Percentiles rank a stretch among this genome's conserved stretches.
Evolutionary conservation across 2,797 vertebrate genomes (phyloP).

Genomic region (Psittacula echo): DNA sequence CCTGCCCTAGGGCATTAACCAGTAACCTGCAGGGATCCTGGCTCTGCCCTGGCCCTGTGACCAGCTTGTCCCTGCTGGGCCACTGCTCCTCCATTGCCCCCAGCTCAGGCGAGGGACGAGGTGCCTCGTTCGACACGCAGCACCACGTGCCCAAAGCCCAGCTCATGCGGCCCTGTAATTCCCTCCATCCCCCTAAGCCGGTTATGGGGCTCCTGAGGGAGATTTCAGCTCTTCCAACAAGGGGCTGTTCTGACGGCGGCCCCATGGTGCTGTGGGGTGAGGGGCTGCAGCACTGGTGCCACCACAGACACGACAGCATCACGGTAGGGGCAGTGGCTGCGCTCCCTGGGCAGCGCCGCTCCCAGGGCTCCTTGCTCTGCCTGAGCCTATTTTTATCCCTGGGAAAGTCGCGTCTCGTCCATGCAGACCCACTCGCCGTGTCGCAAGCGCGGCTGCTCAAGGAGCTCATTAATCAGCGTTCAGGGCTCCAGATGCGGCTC

Average conservation of each 20-base stretch:
- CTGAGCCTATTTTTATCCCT: conserved; percentile 65
- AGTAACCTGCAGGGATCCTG: neutral
- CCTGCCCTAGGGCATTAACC: neutral
- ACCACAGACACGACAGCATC: accelerated
- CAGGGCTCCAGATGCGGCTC: neutral
- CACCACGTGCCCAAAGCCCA: neutral
- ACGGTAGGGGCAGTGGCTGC: neutral
- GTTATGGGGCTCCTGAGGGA: conserved; percentile 39
- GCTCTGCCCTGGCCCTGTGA: neutral
- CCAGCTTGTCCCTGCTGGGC: neutral
- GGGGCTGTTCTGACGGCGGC: neutral
- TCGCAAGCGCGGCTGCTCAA: neutral
- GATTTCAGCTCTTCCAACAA: neutral
- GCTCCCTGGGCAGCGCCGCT: neutral
- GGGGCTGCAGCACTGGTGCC: neutral
- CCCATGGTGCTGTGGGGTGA: neutral
- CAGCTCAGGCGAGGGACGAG: accelerated
- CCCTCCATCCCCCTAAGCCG: conserved; percentile 60
- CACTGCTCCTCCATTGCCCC: accelerated
- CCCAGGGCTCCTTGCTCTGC: neutral
- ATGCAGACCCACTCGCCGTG: conserved; percentile 23
- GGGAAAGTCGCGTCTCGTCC: conserved; percentile 44
- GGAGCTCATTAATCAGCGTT: conserved; percentile 45
- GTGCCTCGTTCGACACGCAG: neutral
- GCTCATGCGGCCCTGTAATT: conserved; percentile 49